Evolutionary conservation across 1,140 invertebrate genomes (phyloP).

Genomic region (Drosophila rhopaloa): DNA sequence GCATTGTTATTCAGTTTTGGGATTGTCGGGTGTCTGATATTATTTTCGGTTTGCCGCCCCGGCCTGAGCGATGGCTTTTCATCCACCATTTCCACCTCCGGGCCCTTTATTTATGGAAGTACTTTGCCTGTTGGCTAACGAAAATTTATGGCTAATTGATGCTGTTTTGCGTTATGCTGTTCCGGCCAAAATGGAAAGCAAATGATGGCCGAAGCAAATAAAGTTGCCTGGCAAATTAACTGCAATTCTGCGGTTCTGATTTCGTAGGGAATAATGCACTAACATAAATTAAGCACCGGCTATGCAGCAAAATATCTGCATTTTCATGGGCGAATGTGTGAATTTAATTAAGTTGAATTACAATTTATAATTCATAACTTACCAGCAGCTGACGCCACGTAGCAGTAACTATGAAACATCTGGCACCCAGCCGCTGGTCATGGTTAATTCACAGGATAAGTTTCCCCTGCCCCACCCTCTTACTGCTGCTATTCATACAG

Average conservation of each 20-base stretch:
- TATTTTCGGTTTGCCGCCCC: constrained; percentile 47
- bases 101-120: constrained; percentile 51
- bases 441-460: constrained; percentile 65
- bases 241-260: constrained; percentile 28
- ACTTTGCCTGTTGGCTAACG: constrained; percentile 47
- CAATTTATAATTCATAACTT: constrained; percentile 65
- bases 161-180: constrained; percentile 31
- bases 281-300: constrained; percentile 28
- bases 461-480: background rate
- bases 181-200: constrained; percentile 19
- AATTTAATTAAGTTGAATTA: constrained; percentile 58
- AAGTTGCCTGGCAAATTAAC: constrained; percentile 20
- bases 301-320: constrained; percentile 56
- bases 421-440: constrained; percentile 32
- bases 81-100: constrained; percentile 4
- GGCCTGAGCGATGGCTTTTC: constrained; percentile 40
- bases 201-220: constrained; percentile 29
- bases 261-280: constrained; percentile 1
- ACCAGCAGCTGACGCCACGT: constrained; percentile 21
- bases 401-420: constrained; percentile 17
- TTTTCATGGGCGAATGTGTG: constrained; percentile 29
- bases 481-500: background rate
- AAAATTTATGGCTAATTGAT: constrained; percentile 75
- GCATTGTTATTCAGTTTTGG: constrained; percentile 22
- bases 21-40: constrained; percentile 24